These are phyloP conservation scores for Pangasius krempfi DNA, from an alignment of 2,797 vertebrate genomes.

Conservation along the genomic window DNA sequence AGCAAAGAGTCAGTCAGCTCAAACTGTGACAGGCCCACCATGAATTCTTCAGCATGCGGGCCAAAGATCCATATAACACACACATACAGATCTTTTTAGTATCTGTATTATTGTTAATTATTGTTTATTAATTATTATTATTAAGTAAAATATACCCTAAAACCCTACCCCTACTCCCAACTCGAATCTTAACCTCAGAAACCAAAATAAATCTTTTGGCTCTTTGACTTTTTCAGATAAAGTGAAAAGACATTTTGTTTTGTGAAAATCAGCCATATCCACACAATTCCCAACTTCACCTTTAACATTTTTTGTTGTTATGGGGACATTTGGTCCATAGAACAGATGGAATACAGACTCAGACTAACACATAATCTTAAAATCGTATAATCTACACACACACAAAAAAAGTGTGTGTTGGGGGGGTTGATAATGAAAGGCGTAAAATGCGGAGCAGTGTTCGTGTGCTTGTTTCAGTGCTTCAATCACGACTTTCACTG, in stretches of 20 bases:
- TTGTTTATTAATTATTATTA: too few relatives aligned
- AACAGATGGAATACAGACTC: background rate
- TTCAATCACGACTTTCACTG: background rate
- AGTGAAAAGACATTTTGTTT: background rate
- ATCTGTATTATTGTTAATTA: background rate
- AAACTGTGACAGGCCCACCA: background rate
- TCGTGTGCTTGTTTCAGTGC: background rate
- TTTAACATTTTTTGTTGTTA: background rate
- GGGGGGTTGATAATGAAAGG: background rate
- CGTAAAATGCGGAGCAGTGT: background rate
- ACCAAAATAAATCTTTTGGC: background rate
- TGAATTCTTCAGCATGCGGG: background rate
- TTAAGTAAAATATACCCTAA: background rate
- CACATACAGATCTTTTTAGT: background rate
- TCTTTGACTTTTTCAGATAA: background rate
- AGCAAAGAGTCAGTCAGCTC: background rate
- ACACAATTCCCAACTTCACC: background rate
- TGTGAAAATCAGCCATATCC: background rate
- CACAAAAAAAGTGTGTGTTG: too few relatives aligned
- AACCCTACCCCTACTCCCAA: background rate
- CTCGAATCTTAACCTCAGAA: background rate
- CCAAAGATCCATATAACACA: background rate
- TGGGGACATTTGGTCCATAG: background rate
- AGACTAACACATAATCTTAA: background rate
- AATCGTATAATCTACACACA: background rate